A percentile compares a stretch with the other conserved stretches of the same genome.
These are phyloP conservation scores for Cranoglanis bouderius DNA, from an alignment of 2,113 vertebrate genomes.

Conservation along the genomic window DNA sequence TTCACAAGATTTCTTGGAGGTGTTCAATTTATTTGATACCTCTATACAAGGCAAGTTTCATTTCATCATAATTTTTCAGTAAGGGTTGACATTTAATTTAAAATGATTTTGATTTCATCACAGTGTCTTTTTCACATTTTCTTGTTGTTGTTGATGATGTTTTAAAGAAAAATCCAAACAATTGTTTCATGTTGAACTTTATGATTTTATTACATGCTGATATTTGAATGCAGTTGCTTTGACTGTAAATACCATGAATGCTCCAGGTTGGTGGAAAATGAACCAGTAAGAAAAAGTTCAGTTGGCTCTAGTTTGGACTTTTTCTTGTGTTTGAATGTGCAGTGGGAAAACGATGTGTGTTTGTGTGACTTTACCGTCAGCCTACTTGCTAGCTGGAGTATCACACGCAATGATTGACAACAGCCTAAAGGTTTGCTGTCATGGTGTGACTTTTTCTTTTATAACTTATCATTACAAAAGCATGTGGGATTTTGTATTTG, in stretches of 20 bases:
- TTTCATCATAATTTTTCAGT: background rate
- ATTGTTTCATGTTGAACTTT: background rate
- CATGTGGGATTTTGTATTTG: constrained; percentile 19
- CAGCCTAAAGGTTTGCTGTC: constrained; percentile 11
- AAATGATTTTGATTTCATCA: background rate
- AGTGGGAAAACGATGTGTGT: background rate
- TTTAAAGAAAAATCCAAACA: background rate
- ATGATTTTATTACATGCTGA: background rate
- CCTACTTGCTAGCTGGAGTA: background rate
- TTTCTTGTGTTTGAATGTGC: background rate
- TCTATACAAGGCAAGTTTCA: background rate
- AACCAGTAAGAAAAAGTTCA: background rate
- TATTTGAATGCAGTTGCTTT: background rate
- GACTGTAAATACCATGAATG: background rate
- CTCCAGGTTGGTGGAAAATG: background rate
- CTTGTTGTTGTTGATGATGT: too few species aligned
- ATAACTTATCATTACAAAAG: constrained; percentile 15
- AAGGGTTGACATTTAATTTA: background rate
- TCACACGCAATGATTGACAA: background rate
- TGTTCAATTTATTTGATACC: background rate
- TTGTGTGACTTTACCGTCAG: background rate
- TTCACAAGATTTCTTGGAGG: background rate
- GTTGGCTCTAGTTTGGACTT: background rate
- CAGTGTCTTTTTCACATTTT: background rate
- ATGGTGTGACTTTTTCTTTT: constrained; percentile 12